A percentile compares a stretch with the other conserved stretches of the same genome.
Conservation (phyloP, 2,797 vertebrate species). For the Bovichtus diacanthus region DNA sequence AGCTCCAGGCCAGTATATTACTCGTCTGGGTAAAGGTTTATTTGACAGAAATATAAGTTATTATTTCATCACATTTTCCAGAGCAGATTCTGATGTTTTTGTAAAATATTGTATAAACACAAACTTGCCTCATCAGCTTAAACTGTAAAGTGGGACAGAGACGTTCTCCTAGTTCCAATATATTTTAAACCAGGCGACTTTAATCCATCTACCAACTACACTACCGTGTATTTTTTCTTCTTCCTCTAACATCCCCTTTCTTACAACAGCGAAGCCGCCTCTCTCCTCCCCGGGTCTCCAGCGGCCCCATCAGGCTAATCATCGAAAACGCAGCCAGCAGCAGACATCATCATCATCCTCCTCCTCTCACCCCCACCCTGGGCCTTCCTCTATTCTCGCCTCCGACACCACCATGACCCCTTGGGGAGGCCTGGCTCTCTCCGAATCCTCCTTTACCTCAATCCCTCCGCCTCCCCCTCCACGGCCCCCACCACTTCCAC, state of each 20-base stretch:
- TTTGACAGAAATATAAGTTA: not conserved
- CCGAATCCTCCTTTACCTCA: constrained; percentile 79
- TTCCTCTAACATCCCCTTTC: not conserved
- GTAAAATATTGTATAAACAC: not conserved
- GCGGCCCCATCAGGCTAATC: constrained; percentile 40
- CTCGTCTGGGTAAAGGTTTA: not conserved
- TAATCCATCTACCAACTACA: not conserved
- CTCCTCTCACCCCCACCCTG: constrained; percentile 45
- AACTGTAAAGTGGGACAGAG: not conserved
- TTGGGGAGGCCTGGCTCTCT: constrained; percentile 74
- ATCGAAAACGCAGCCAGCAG: constrained; percentile 47
- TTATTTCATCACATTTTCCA: not conserved
- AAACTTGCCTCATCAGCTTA: not conserved
- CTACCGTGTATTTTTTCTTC: not conserved
- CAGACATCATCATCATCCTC: constrained; percentile 7
- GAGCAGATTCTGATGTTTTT: not conserved
- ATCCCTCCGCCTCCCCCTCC: constrained; percentile 63
- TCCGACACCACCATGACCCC: constrained; percentile 77
- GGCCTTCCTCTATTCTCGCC: constrained; percentile 47
- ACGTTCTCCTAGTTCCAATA: not conserved
- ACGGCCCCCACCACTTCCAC: constrained; percentile 23
- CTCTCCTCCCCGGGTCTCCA: constrained; percentile 39
- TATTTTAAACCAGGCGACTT: not conserved
- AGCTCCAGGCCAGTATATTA: not conserved
- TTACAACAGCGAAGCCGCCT: constrained; percentile 56